These are phyloP conservation scores for human (Homo sapiens) DNA, from an alignment of 2,113 vertebrate species.

Conservation along the genomic window DNA sequence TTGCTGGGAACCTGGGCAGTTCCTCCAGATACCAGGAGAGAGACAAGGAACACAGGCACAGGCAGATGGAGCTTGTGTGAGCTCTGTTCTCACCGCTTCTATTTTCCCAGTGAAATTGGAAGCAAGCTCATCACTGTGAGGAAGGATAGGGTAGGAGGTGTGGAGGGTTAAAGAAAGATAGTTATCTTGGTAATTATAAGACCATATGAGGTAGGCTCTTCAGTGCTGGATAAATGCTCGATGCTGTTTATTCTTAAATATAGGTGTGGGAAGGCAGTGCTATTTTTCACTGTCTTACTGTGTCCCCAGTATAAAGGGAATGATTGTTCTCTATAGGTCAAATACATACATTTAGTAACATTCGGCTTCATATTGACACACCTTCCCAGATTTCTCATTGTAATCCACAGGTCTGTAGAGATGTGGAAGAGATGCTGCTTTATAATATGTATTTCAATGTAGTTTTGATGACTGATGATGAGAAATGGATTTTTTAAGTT, in stretches of 20 bases:
- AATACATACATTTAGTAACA: not conserved
- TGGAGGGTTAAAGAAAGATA: not conserved
- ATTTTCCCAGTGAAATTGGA: not conserved
- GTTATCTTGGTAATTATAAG: not conserved
- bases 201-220: not conserved
- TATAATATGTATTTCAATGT: not conserved
- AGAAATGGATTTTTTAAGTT: not conserved
- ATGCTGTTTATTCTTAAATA: not conserved
- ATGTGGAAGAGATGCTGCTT: not conserved
- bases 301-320: not conserved
- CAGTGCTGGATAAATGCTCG: not conserved
- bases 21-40: accelerated
- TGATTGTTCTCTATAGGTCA: not conserved
- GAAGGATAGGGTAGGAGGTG: not conserved
- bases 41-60: accelerated
- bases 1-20: not conserved
- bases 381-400: not conserved
- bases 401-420: not conserved
- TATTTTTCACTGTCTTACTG: not conserved
- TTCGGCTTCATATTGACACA: not conserved
- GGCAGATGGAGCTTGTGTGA: not conserved
- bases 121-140: not conserved
- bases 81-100: not conserved
- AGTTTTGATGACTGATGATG: not conserved
- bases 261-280: not conserved